These are phyloP conservation scores for Melanostigma gelatinosum DNA, from an alignment of 2,113 vertebrate species.

Conservation along the genomic window DNA sequence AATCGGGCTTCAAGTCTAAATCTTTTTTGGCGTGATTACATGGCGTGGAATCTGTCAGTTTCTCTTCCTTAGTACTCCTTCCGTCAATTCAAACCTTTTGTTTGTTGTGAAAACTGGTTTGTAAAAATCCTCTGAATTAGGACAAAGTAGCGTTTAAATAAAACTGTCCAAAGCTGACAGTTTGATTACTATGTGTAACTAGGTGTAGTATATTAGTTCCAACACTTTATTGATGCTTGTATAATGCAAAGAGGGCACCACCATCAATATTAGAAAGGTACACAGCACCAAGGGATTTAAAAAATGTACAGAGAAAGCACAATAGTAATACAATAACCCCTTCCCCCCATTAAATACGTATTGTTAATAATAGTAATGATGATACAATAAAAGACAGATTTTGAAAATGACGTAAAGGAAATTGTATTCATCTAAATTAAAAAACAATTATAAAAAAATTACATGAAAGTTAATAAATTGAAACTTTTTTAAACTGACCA, in stretches of 20 bases:
- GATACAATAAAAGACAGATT: not conserved
- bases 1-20: not conserved
- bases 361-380: not conserved
- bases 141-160: not conserved
- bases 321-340: not conserved
- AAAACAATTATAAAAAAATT: not conserved
- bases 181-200: not conserved
- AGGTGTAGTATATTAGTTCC: not conserved
- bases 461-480: too few species aligned
- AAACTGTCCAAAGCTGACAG: not conserved
- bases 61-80: not conserved
- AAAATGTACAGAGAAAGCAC: not conserved
- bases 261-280: too few species aligned
- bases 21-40: not conserved
- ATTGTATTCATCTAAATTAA: not conserved
- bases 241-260: not conserved
- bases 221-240: not conserved
- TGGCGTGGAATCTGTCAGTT: not conserved
- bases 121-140: not conserved
- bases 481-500: not conserved
- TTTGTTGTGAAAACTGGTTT: not conserved
- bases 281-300: too few species aligned
- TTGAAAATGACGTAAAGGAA: not conserved
- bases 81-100: not conserved
- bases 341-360: not conserved